Percentiles rank a stretch among this genome's conserved stretches.
These are phyloP conservation scores for Itoplectis maculator DNA, from an alignment of 2,888 invertebrate species.

Conservation along the genomic window DNA sequence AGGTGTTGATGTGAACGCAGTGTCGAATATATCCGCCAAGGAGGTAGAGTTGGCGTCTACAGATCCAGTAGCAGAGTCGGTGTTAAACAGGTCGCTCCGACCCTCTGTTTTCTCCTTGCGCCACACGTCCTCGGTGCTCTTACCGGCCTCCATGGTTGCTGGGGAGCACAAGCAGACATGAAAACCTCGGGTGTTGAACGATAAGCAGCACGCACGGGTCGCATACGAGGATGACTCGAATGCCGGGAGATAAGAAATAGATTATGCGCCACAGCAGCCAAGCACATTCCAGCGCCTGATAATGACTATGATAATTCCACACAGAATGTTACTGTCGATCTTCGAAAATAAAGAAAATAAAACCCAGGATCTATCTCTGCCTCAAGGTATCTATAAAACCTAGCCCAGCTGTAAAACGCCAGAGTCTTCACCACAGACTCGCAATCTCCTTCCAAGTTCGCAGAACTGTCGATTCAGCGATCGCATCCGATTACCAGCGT, in stretches of 20 bases:
- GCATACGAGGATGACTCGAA: background rate
- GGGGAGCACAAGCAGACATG: slow-evolving; percentile 30
- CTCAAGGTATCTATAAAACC: background rate
- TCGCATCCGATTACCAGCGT: slow-evolving; percentile 32
- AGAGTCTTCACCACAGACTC: background rate
- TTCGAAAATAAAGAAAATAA: background rate
- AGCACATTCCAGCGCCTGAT: slow-evolving; percentile 29
- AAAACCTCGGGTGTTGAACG: background rate
- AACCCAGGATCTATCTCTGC: background rate
- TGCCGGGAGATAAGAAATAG: slow-evolving; percentile 32
- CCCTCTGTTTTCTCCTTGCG: slow-evolving; percentile 79
- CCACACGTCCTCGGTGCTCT: slow-evolving; percentile 79
- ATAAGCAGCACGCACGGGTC: background rate
- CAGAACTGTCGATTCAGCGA: slow-evolving; percentile 13
- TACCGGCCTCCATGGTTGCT: slow-evolving; percentile 80
- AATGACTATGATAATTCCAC: background rate
- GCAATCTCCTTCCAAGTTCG: slow-evolving; percentile 2
- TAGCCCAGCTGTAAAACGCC: background rate
- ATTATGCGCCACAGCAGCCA: background rate
- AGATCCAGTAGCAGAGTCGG: slow-evolving; percentile 76
- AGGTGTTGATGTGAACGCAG: slow-evolving; percentile 87
- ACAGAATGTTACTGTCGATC: background rate
- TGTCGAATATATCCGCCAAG: slow-evolving; percentile 88
- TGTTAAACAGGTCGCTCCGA: slow-evolving; percentile 76
- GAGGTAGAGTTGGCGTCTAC: slow-evolving; percentile 84